Conservation (phyloP, 2,888 invertebrate genomes). For the Incurvaria masculella region DNA sequence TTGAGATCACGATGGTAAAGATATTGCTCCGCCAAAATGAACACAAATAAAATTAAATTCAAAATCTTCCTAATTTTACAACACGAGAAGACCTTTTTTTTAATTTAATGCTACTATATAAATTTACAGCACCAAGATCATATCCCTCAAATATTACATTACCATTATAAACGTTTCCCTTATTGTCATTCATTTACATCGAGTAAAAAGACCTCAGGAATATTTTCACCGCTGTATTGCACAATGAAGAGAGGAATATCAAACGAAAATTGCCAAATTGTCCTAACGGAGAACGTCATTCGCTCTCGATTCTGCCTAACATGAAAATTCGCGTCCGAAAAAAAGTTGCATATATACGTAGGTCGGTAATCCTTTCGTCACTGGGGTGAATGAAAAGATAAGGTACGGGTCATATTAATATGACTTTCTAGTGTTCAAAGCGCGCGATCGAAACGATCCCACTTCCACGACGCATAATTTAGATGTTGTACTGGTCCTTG, state of each 20-base stretch:
- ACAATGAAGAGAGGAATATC: conserved; percentile 19
- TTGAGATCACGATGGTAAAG: conserved; percentile 53
- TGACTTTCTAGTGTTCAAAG: too few relatives aligned
- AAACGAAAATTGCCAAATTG: too few relatives aligned
- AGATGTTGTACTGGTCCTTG: conserved; percentile 55
- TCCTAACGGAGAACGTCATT: too few relatives aligned
- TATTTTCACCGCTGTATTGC: conserved; percentile 48
- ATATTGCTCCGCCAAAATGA: conserved; percentile 49
- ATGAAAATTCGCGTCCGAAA: too few relatives aligned
- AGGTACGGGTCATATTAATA: too few relatives aligned
- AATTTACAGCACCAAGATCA: conserved; percentile 58
- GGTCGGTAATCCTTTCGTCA: too few relatives aligned
- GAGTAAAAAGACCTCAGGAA: conserved; percentile 46
- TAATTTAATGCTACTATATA: conserved; percentile 57
- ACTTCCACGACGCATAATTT: conserved; percentile 19
- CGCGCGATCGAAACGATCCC: too few relatives aligned
- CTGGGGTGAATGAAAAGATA: too few relatives aligned
- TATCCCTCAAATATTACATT: conserved; percentile 17
- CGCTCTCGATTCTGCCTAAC: too few relatives aligned
- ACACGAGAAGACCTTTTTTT: conserved; percentile 46
- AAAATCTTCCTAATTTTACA: conserved; percentile 50
- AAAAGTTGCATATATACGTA: too few relatives aligned
- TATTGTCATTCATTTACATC: conserved; percentile 54
- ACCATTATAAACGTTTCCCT: conserved; percentile 54
- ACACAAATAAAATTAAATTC: conserved; percentile 46